phyloP scores from a whole-genome alignment of 2,888 invertebrate genomes.

The Lepidocyrtoides sp. region DNA sequence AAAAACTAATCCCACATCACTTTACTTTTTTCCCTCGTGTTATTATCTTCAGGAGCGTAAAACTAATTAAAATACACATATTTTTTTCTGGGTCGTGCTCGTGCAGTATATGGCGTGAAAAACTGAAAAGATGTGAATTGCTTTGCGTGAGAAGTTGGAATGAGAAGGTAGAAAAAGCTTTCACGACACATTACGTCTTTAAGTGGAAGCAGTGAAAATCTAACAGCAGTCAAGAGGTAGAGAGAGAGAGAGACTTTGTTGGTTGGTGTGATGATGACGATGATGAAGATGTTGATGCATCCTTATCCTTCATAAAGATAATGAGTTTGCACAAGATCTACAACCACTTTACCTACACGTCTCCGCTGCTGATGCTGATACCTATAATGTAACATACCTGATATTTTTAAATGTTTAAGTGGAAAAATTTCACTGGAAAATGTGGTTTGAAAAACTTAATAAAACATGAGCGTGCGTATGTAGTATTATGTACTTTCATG shows the following conservation, averaged over 20 bases:
- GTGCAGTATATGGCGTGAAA: too few species aligned
- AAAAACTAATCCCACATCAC: constrained; percentile 32
- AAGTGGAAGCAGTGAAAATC: not conserved
- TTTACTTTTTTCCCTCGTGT: constrained; percentile 37
- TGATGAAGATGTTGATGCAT: constrained; percentile 15
- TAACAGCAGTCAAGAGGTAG: not conserved
- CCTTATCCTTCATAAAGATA: constrained; percentile 68
- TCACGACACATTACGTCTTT: constrained; percentile 57
- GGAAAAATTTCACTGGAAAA: not conserved
- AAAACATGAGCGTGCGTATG: not conserved
- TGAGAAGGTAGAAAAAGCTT: constrained; percentile 1
- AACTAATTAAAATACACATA: constrained; percentile 36
- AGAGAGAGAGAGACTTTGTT: too few species aligned
- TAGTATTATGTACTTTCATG: not conserved
- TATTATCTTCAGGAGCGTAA: not conserved
- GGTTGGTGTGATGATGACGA: not conserved
- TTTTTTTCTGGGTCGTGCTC: not conserved
- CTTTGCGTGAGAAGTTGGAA: not conserved
- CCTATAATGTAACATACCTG: not conserved
- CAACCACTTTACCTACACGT: not conserved
- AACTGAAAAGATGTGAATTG: not conserved
- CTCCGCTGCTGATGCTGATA: too few species aligned
- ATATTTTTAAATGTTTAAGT: not conserved
- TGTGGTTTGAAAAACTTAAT: not conserved
- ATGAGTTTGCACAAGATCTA: constrained; percentile 62